A percentile compares a stretch with the other conserved stretches of the same genome.
phyloP scores from a whole-genome alignment of 2,888 invertebrate species.

The Drosophila neutralis region DNA sequence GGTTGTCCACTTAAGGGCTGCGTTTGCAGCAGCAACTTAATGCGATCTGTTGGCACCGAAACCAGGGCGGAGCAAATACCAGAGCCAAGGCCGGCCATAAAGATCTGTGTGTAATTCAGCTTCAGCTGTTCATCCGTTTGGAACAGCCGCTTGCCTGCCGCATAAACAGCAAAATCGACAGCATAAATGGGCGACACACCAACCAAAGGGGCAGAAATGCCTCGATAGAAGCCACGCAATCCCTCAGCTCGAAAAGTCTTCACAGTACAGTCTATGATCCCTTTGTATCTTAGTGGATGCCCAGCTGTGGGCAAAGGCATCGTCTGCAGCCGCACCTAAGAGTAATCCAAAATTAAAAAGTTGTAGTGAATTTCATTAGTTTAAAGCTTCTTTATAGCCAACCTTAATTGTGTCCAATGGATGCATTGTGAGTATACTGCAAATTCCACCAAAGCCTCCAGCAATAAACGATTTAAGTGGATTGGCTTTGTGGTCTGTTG shows the following conservation, averaged over 20 bases:
- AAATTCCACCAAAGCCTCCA: slow-evolving; percentile 98
- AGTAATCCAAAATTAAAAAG: slow-evolving; percentile 7
- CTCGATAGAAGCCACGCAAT: slow-evolving; percentile 92
- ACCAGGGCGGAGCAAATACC: slow-evolving; percentile 98
- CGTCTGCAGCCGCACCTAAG: slow-evolving; percentile 96
- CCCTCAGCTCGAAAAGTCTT: slow-evolving; percentile 96
- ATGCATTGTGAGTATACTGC: slow-evolving; percentile 97
- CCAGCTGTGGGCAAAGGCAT: slow-evolving; percentile 94
- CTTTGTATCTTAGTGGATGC: slow-evolving; percentile 91
- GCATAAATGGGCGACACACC: slow-evolving; percentile 99
- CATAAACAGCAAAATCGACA: slow-evolving; percentile 97
- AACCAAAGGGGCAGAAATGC: slow-evolving; percentile 95
- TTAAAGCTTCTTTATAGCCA: slow-evolving; percentile 55
- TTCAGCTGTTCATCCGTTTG: slow-evolving; percentile 87
- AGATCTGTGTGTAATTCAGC: slow-evolving; percentile 91
- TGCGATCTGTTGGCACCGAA: slow-evolving; percentile 99
- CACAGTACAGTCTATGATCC: slow-evolving; percentile 96
- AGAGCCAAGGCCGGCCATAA: slow-evolving; percentile 97
- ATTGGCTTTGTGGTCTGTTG: slow-evolving; percentile 85
- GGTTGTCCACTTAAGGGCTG: slow-evolving; percentile 89
- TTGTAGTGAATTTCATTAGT: neutral
- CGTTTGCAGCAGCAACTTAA: slow-evolving; percentile 98
- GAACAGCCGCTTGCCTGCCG: slow-evolving; percentile 95
- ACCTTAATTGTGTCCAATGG: slow-evolving; percentile 98
- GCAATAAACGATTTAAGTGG: slow-evolving; percentile 97